These are phyloP conservation scores for Caenorhabditis remanei DNA, from an alignment of 1,140 invertebrate species.

Conservation along the genomic window DNA sequence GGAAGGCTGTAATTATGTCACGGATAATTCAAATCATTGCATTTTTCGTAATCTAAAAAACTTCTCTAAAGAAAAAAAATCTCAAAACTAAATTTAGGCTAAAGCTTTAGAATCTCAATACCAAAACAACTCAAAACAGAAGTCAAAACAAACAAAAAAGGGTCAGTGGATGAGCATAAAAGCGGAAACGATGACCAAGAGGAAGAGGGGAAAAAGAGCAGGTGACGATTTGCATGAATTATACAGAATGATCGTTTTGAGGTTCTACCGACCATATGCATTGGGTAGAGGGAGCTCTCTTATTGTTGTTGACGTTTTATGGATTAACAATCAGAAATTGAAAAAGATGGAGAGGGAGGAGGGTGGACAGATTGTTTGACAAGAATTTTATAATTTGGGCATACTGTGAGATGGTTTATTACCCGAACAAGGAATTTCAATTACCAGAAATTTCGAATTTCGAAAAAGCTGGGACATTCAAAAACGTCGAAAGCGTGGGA, in stretches of 20 bases:
- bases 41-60: too few species aligned
- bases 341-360: background rate
- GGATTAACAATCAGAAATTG: constrained; percentile 19
- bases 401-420: background rate
- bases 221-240: constrained; percentile 54
- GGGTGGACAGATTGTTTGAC: background rate
- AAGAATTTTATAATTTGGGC: constrained; percentile 6
- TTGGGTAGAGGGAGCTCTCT: background rate
- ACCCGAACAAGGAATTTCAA: too few species aligned
- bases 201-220: background rate
- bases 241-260: constrained; percentile 47
- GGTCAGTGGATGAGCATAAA: background rate
- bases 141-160: background rate
- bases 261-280: constrained; percentile 47
- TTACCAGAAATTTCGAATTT: too few species aligned
- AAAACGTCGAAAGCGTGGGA: too few species aligned
- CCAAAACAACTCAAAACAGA: too few species aligned
- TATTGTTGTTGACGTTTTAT: constrained; percentile 51
- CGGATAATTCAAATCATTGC: too few species aligned
- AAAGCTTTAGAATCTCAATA: too few species aligned
- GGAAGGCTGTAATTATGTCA: too few species aligned
- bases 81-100: too few species aligned
- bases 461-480: too few species aligned
- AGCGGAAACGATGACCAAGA: constrained; percentile 46
- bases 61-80: too few species aligned